Base-by-base conservation (phyloP, 2,888 invertebrate species). In the Caenorhabditis sp. region DNA sequence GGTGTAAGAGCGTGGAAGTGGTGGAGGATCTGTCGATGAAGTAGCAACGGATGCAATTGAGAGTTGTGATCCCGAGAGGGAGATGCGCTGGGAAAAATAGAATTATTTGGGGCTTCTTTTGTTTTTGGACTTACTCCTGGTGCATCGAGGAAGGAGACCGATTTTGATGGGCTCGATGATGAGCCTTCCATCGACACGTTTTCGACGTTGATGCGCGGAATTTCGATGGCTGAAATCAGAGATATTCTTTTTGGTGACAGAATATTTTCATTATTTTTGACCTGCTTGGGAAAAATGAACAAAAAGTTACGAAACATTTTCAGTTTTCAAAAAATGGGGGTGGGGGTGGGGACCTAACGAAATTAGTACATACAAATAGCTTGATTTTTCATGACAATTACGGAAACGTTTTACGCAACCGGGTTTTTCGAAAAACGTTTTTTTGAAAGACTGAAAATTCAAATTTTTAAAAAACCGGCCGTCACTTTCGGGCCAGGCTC, bases 1-100 rank as follows among this genome's bases (percentile, higher is more conserved):
- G 1, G 97, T 97, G 89, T 96, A 95, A 8, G 87, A 87, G 31
- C n/a, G 50, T 73, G 75, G 31, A 70, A 67, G 67, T 75, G 4
- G 26, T 26, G 53, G 24, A 21, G 21, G n/a, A 8, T 14, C 2
- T 21, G 4, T 12, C 19, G 53, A n/a, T n/a, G 62, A 24, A 65
- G 36, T 37, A 6, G 21, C 58, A 21, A 12, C 23, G 55, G 26
- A 55, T 5, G 5, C 1, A n/a, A 21, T 53, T 5, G 24, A 43
- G 14, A 10, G 12, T 14, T 43, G 43, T 17, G 43, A 43, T 5
- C 14, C 14, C 10, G 43, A 43, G 14, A 12, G 12, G 5, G 43
- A 43, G 14, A 43, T 43, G 17, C 14, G 43, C 43, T 43, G 43
- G n/a, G n/a, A 43, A 24, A 53, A 31, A 6, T 10, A 31, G 31